These are phyloP conservation scores for Ceratotherium simum DNA, from an alignment of 2,113 vertebrate species.

Conservation along the genomic window DNA sequence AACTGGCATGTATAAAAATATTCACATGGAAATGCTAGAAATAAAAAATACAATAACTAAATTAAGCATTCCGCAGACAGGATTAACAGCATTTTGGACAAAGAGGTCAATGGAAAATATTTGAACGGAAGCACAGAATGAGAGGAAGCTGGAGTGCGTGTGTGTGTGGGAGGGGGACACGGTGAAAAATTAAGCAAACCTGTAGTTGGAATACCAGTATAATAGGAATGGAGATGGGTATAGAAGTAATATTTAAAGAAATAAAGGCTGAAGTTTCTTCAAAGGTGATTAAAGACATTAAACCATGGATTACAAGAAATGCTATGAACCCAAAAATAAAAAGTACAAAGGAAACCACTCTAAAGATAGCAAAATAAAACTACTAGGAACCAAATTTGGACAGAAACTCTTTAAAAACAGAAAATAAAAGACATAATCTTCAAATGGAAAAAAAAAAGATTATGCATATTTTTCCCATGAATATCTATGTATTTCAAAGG, in stretches of 20 bases:
- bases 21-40: not conserved
- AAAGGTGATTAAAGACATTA: not conserved
- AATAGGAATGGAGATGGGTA: not conserved
- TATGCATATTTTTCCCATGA: not conserved
- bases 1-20: not conserved
- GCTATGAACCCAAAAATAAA: not conserved
- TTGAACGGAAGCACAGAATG: not conserved
- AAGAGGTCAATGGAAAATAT: not conserved
- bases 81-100: not conserved
- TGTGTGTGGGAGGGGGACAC: rapidly evolving
- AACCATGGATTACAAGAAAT: not conserved
- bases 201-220: not conserved
- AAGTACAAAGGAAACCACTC: not conserved
- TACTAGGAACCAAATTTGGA: not conserved
- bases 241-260: not conserved
- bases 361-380: not conserved
- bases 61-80: not conserved
- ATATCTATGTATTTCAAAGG: not conserved
- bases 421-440: not conserved
- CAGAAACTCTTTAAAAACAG: not conserved
- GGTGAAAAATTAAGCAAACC: not conserved
- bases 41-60: not conserved
- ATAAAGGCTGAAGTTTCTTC: not conserved
- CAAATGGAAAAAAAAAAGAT: not conserved
- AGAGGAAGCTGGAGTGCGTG: not conserved